Percentiles rank a stretch among this genome's conserved stretches.
Conservation (phyloP, 1,140 invertebrate genomes). For the Pogonognathellus flavescens region DNA sequence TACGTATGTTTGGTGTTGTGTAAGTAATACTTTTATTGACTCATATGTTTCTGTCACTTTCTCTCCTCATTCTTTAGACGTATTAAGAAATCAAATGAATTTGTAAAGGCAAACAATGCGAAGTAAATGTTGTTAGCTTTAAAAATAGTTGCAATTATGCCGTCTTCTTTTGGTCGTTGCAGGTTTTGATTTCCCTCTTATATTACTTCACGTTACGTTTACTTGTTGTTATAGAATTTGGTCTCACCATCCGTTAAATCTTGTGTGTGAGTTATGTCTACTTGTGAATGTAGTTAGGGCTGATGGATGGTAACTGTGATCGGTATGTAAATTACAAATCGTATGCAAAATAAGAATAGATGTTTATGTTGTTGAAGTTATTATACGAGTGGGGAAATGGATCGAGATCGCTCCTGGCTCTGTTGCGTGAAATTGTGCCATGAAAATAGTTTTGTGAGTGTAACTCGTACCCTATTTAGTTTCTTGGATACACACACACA, state of each 20-base stretch:
- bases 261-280: not conserved
- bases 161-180: not conserved
- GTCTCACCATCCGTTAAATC: not conserved
- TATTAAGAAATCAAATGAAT: not conserved
- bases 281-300: slow-evolving; percentile 1
- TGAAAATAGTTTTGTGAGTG: not conserved
- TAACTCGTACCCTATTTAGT: too few species aligned
- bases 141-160: not conserved
- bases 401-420: too few species aligned
- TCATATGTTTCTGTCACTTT: slow-evolving; percentile 5
- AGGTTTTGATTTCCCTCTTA: not conserved
- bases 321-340: slow-evolving; percentile 30
- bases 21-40: slow-evolving; percentile 7
- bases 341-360: not conserved
- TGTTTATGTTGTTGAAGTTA: too few species aligned
- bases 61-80: not conserved
- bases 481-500: too few species aligned
- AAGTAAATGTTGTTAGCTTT: too few species aligned
- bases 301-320: slow-evolving; percentile 1
- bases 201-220: not conserved
- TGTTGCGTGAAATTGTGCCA: not conserved
- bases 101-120: not conserved
- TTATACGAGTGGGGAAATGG: too few species aligned
- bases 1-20: not conserved
- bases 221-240: not conserved